phyloP scores from a whole-genome alignment of 23 tunicate species.

The Styela plicata region DNA sequence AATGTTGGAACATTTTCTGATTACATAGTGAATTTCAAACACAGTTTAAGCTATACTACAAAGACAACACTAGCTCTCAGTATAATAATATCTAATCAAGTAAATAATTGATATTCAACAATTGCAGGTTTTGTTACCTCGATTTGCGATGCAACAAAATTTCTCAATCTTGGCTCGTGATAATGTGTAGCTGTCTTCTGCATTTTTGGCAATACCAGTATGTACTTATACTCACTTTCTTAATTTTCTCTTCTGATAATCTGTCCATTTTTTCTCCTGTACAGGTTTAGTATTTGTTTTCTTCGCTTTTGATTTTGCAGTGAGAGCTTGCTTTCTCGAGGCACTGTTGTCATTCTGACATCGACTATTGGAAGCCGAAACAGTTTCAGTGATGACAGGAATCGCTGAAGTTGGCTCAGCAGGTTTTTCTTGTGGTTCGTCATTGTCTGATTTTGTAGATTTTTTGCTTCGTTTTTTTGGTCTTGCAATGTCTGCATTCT shows the following conservation, averaged over 20 bases:
- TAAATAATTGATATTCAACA: too few relatives aligned
- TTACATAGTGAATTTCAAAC: too few relatives aligned
- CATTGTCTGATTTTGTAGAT: neutral
- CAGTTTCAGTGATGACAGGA: neutral
- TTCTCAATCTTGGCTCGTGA: too few relatives aligned
- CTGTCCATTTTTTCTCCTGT: neutral
- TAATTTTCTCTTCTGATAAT: neutral
- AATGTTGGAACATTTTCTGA: too few relatives aligned
- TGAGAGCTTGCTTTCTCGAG: neutral
- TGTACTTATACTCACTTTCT: conserved; percentile 12
- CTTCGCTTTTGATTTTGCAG: neutral
- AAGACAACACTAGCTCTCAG: too few relatives aligned
- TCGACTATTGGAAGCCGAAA: too few relatives aligned
- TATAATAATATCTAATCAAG: too few relatives aligned
- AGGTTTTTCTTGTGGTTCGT: neutral
- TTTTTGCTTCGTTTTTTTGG: conserved; percentile 3
- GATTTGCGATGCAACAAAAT: too few relatives aligned
- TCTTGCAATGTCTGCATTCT: neutral
- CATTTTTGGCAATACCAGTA: too few relatives aligned
- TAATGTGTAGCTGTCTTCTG: too few relatives aligned
- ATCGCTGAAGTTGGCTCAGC: neutral
- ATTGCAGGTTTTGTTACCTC: too few relatives aligned
- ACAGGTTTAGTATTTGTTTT: neutral
- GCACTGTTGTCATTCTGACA: neutral
- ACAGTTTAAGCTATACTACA: too few relatives aligned